These are phyloP conservation scores for Cosmia pyralina DNA, from an alignment of 2,888 invertebrate genomes.

Conservation along the genomic window DNA sequence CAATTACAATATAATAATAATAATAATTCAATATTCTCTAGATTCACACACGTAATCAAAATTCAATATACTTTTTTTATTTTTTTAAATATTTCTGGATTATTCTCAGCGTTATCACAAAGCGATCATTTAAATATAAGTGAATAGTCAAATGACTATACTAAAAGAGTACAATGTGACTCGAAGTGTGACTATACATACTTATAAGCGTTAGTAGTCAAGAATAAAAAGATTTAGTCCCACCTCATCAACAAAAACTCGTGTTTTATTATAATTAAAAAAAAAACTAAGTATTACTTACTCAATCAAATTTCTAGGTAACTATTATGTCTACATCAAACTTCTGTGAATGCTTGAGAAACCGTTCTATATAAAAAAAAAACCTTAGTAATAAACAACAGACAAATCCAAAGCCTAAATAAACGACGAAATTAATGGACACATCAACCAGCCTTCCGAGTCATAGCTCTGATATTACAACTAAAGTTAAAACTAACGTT, in stretches of 20 bases:
- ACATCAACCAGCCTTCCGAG: slow-evolving; percentile 87
- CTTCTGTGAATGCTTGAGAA: slow-evolving; percentile 51
- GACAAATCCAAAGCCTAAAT: slow-evolving; percentile 61
- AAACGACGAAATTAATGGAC: slow-evolving; percentile 79
- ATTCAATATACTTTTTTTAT: slow-evolving; percentile 68
- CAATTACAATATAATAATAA: slow-evolving; percentile 57
- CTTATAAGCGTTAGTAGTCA: slow-evolving; percentile 57
- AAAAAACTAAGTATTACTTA: slow-evolving; percentile 59
- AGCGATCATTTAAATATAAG: slow-evolving; percentile 81
- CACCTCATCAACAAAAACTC: slow-evolving; percentile 53
- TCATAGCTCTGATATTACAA: slow-evolving; percentile 78
- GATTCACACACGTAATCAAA: slow-evolving; percentile 65
- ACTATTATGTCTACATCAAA: slow-evolving; percentile 59
- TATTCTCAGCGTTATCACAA: slow-evolving; percentile 83
- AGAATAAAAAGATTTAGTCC: slow-evolving; percentile 54
- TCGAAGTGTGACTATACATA: slow-evolving; percentile 40
- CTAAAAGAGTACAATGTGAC: slow-evolving; percentile 68
- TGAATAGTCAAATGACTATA: slow-evolving; percentile 78
- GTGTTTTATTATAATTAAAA: slow-evolving; percentile 53
- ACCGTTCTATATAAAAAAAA: slow-evolving; percentile 48
- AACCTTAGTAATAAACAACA: slow-evolving; percentile 62
- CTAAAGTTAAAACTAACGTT: slow-evolving; percentile 78
- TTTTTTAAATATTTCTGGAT: slow-evolving; percentile 57
- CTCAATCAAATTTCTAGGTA: slow-evolving; percentile 60
- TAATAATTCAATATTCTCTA: slow-evolving; percentile 65